These are phyloP conservation scores for Coronaproctus castanopsis DNA, from an alignment of 2,888 invertebrate genomes.

Conservation along the genomic window DNA sequence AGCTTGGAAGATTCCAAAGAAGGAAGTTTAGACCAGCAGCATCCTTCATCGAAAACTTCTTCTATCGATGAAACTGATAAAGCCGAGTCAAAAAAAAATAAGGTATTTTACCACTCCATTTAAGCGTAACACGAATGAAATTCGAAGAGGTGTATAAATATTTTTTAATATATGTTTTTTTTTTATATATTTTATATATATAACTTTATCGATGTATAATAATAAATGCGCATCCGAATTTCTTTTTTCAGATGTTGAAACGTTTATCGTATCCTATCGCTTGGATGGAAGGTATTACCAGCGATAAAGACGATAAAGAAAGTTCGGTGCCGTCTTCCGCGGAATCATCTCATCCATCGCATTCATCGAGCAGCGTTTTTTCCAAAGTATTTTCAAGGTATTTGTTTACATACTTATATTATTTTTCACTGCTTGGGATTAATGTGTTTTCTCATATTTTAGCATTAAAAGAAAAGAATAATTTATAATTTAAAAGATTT, in stretches of 20 bases:
- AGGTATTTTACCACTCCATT: too few species aligned
- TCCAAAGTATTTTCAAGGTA: constrained; percentile 83
- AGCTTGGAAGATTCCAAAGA: constrained; percentile 39
- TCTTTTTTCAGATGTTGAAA: constrained; percentile 80
- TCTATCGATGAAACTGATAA: constrained; percentile 12
- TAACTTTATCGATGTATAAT: too few species aligned
- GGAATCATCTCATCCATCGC: constrained; percentile 35
- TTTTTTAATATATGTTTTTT: too few species aligned
- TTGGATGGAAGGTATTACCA: constrained; percentile 69
- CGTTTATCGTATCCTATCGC: constrained; percentile 74
- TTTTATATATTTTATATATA: too few species aligned
- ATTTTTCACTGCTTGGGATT: too few species aligned
- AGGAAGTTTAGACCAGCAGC: constrained; percentile 17
- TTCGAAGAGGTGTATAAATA: too few species aligned
- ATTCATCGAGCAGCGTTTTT: constrained; percentile 56
- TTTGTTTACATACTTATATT: too few species aligned
- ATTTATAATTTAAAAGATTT: too few species aligned
- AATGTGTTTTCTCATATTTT: too few species aligned
- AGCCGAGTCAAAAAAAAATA: constrained; percentile 22
- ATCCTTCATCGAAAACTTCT: constrained; percentile 1
- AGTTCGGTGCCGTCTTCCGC: constrained; percentile 25
- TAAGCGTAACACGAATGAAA: too few species aligned
- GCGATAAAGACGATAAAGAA: constrained; percentile 42
- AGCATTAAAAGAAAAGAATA: neutral
- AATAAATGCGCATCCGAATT: too few species aligned